Evolutionary conservation across 2,113 vertebrate genomes (phyloP), one percentile per base, ranked within the genome.

Genomic region (Amia ocellicauda): DNA sequence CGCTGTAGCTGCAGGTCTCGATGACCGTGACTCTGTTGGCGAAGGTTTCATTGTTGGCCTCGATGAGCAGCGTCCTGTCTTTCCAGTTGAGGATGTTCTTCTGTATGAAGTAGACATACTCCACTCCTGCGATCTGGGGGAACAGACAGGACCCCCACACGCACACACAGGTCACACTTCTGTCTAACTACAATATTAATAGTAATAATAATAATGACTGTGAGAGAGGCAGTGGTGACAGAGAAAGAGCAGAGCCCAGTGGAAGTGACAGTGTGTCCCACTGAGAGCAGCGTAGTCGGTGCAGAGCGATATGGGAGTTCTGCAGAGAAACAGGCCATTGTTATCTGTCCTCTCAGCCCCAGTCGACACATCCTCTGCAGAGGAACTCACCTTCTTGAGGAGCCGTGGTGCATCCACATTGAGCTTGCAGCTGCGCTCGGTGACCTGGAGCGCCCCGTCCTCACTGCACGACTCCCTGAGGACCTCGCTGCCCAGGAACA

Each of bases 11-110:
- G 51, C 91, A 93, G 0, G 69, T 86, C 74, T 93, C 91, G 0
- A 74, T 75, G 62, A 93, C 90, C 0, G 83, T 72, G 22, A 93
- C 88, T 0, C 91, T 79, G 78, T 63, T 93, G 58, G 89, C 82
- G 14, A 93, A 92, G 20, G 91, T 93, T 73, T 93, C 90, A 0
- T 93, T 93, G 69, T 78, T 88, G 0, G 91, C 91, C 2, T 93
- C 88, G 0, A 93, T 93, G 40, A 72, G 64, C 0, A 93, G 85
- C 0, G 90, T 91, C 10, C 91, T 76, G 59, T 92, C 91, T 23
- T 71, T 89, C 90, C 91, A 88, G 76, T 91, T 90, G 65, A 93
- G 65, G 0, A 85, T 80, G 66, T 93, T 93, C 28, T 71, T 92
- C 86, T 93, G 91, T 62, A 93, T 83, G 62, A 93, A 93, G 66